Conservation (phyloP, 2,113 vertebrate genomes). For the Polyodon spathula region DNA sequence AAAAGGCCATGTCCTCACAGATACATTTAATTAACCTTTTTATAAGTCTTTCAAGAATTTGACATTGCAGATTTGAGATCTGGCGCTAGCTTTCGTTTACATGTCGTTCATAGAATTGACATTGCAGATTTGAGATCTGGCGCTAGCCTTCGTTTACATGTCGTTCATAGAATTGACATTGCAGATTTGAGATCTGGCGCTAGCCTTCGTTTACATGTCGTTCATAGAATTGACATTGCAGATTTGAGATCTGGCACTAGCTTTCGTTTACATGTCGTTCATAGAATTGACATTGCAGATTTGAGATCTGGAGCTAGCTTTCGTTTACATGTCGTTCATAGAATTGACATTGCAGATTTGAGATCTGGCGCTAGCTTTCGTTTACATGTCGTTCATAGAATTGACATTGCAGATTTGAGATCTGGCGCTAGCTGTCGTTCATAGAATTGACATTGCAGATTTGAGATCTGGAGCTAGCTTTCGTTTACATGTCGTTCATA, state of each 20-base stretch:
- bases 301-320: not conserved
- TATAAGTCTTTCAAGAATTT: not conserved
- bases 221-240: not conserved
- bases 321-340: not conserved
- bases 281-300: not conserved
- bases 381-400: not conserved
- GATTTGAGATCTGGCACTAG: not conserved
- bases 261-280: not conserved
- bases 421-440: not conserved
- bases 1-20: not conserved
- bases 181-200: not conserved
- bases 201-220: not conserved
- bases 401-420: not conserved
- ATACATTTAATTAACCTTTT: slow-evolving; percentile 3
- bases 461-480: not conserved
- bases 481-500: not conserved
- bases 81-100: not conserved
- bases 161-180: not conserved
- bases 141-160: not conserved
- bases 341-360: not conserved
- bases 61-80: not conserved
- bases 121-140: not conserved
- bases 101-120: not conserved
- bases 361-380: not conserved
- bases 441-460: not conserved